Evolutionary conservation across 2,113 vertebrate genomes (phyloP), one percentile per base, ranked within the genome.

Genomic region (Maccullochella peelii): DNA sequence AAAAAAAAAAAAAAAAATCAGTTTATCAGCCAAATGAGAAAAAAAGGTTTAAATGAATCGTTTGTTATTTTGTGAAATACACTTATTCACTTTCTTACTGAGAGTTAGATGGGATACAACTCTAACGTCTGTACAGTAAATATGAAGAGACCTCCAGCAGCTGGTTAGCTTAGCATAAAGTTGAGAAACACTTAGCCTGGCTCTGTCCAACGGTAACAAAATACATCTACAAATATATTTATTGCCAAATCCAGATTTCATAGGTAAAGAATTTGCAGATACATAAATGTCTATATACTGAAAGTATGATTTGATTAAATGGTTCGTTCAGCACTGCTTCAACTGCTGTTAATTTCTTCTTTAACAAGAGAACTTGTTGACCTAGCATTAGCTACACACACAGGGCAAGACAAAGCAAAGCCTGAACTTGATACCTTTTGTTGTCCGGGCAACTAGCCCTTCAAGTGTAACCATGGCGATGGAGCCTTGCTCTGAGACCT

Each of bases 391-490:
- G 15, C 18, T 47, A 16, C 36, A 63, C 42, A 79, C 52, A 61
- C 21, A 59, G 15, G 40, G 30, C 69, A 61, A 54, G 25, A 83
- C 72, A 79, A 79, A 79, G 47, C 55, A 71, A 25, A 73, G 21
- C 72, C 23, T 62, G 65, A 91, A 90, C 61, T 44, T 42, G 87
- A 91, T 82, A 84, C 72, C 79, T 73, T 80, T 73, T 55, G 78
- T 88, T 74, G 73, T 90, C 79, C 3, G 1, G 79, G 83, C 80
- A 86, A 89, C 88, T 63, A 30, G 61, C 30, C n/a, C 10, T 88
- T 89, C 75, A 87, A 72, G 18, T 70, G 80, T 90, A 89, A 86
- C 89, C 77, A 89, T 84, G 69, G 84, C 1, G 33, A 86, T 44
- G 33, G 57, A 66, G 67, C 57, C 78, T 30, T 25, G 16, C 2